Evolutionary conservation across 2,113 vertebrate species (phyloP).

Genomic region (Osmerus eperlanus): DNA sequence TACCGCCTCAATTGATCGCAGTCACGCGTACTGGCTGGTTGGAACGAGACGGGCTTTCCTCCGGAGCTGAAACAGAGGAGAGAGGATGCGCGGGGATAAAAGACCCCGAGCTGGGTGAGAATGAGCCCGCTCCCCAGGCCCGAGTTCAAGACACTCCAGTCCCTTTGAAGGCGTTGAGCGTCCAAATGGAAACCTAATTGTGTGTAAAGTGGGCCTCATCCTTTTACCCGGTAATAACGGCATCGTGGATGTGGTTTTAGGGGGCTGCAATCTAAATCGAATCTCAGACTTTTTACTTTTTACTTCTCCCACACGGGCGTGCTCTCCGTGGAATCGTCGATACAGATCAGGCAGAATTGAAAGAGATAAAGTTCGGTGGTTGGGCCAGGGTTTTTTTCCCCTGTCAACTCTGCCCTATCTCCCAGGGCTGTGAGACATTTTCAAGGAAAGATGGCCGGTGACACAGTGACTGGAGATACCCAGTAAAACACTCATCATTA

Average conservation of each 20-base stretch:
- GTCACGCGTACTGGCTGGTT: too few species aligned
- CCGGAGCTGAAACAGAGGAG: too few species aligned
- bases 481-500: conserved; percentile 1
- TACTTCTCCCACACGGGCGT: neutral
- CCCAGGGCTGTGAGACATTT: neutral
- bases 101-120: neutral
- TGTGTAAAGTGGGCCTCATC: neutral
- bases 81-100: neutral
- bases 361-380: conserved; percentile 4
- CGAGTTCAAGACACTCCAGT: neutral
- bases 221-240: conserved; percentile 6
- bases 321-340: neutral
- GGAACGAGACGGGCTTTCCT: too few species aligned
- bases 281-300: conserved; percentile 2
- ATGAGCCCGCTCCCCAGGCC: neutral
- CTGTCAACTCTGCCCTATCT: neutral
- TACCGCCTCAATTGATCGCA: too few species aligned
- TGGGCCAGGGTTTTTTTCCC: neutral
- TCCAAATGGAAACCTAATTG: conserved; percentile 7
- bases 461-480: neutral
- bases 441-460: neutral
- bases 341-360: conserved; percentile 9
- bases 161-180: neutral
- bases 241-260: conserved; percentile 10
- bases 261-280: conserved; percentile 16